Evolutionary conservation across 2,113 vertebrate genomes (phyloP), one percentile per base, ranked within the genome.

Genomic region (Heptranchias perlo): DNA sequence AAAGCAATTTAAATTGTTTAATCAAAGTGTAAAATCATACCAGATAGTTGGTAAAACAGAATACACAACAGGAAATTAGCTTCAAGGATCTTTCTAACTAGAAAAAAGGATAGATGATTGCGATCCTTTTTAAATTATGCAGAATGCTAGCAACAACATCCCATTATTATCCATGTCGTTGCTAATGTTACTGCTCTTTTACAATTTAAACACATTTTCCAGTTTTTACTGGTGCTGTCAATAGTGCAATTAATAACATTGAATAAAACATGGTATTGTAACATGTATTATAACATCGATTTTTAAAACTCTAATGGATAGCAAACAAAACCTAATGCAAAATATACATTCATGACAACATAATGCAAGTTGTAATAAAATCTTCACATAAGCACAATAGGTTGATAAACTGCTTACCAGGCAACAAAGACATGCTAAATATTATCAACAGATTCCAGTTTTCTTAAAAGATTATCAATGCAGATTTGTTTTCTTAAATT

Each of bases 361-460:
- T 18, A 16, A 13, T 67, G 49, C 35, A 49, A 47, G 62, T 11
- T 95, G 47, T 39, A 28, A 95, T 95, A 25, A 44, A 73, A 78
- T 73, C 28, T 95, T 73, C 49, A 52, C 11, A 11, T 4, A 28
- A 47, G 39, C 64, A 69, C 49, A 10, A 58, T 95, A n/a, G 13
- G 13, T 95, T 67, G 73, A 49, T 28, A 95, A 69, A 52, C 4
- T 58, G 21, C 25, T 52, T 95, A 49, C 73, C 47, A 73, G 44
- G 1, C 25, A 52, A 47, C 44, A 73, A 95, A 95, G 65, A 14
- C 44, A 69, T 1, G 14, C 52, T 35, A 73, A 73, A 31, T n/a
- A 69, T 95, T 76, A 76, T 35, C 47, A 73, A 95, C 65, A 76
- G 65, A 52, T 95, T 61, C 91, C 67, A 64, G 18, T 95, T 95